Base-by-base conservation (phyloP, 2,888 invertebrate genomes). In the Maniola hyperantus region DNA sequence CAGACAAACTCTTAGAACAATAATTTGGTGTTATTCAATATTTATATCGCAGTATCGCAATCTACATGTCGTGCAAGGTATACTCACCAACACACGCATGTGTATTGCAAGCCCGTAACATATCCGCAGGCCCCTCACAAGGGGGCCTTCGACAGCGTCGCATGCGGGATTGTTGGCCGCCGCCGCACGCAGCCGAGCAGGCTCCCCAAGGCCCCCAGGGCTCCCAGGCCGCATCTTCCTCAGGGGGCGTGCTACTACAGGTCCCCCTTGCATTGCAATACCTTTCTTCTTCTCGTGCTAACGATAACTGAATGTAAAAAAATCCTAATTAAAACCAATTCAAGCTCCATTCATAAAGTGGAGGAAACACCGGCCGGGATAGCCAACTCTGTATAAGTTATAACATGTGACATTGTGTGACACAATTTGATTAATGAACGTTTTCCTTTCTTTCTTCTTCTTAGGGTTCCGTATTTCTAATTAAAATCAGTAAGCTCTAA, bases 201-300 rank as follows among this genome's bases (percentile, higher is more conserved):
- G 81, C 65, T 46, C 81, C 83, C 91, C 89, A 89, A 0, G 82
- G 71, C 36, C 83, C 86, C 89, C 90, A 91, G 0, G 84, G 82
- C 0, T 71, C 74, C 48, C 72, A 73, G 57, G 83, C 87, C n/a
- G 72, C 73, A 33, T 74, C 74, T 51, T 83, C 88, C 15, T 82
- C 82, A 0, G 81, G 75, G 0, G 87, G 85, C 0, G 78, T 75
- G 10, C 79, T 83, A 53, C 89, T 93, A 76, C 97, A 97, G 2
- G 93, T 91, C 0, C 96, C 96, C 51, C 94, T 94, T 0, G 93
- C 85, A 0, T 93, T 93, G 80, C 98, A 98, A 76, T 95, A 94
- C 36, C 97, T 94, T 64, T 96, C 96, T 82, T 98, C 97, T 75
- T 97, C 96, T 74, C 96, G 96, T 13, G 95, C 94, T 67, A 95